Percentiles rank a stretch among this genome's conserved stretches.
Evolutionary conservation across 2,797 vertebrate species (phyloP).

Genomic region (Sciaenops ocellatus): DNA sequence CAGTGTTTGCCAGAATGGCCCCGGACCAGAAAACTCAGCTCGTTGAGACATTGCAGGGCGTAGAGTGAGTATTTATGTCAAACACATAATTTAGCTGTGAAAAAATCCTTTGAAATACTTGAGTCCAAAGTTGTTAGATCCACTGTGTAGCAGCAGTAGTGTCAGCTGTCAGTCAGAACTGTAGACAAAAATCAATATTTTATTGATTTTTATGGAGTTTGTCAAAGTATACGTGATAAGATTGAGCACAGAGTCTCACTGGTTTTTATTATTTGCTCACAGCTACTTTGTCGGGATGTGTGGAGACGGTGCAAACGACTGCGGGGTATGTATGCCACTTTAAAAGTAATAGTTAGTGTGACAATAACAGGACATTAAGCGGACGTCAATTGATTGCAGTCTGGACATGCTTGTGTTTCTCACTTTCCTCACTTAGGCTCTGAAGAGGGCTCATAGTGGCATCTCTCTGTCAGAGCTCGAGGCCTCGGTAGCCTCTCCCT

Average conservation of each 20-base stretch:
- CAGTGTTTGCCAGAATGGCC: conserved; percentile 98
- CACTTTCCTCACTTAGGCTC: conserved; percentile 83
- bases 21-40: conserved; percentile 98
- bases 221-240: background rate
- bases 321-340: conserved; percentile 90
- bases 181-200: no score
- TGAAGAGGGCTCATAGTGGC: conserved; percentile 96
- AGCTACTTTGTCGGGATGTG: conserved; percentile 99
- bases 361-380: background rate
- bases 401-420: background rate
- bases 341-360: background rate
- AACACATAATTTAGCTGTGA: background rate
- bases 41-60: conserved; percentile 94
- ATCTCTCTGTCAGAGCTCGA: conserved; percentile 98
- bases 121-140: background rate
- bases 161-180: background rate
- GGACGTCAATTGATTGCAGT: background rate
- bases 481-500: conserved; percentile 97
- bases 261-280: conserved; percentile 42
- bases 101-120: background rate
- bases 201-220: background rate
- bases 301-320: conserved; percentile 98
- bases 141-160: background rate
- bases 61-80: conserved; percentile 91
- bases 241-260: conserved; percentile 6